Conservation (phyloP, 2,888 invertebrate genomes). For the Auanema freiburgensis region DNA sequence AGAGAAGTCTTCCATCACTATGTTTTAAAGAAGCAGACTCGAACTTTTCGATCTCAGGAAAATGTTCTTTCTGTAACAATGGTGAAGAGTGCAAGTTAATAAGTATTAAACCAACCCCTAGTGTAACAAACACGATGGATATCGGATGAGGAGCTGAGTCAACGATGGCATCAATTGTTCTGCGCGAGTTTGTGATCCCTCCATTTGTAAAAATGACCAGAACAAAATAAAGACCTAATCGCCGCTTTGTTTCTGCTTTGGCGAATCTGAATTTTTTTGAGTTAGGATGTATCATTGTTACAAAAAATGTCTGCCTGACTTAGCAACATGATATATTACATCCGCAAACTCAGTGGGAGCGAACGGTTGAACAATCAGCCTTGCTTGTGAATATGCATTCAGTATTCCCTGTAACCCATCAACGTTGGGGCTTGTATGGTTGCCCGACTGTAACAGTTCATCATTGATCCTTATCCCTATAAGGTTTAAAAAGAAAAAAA, state of each 20-base stretch:
- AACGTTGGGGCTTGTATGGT: constrained; percentile 69
- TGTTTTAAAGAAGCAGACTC: constrained; percentile 38
- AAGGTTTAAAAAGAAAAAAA: too few relatives aligned
- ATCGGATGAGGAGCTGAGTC: constrained; percentile 54
- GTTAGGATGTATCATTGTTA: not conserved
- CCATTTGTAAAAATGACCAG: constrained; percentile 59
- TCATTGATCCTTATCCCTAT: not conserved
- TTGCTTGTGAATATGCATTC: constrained; percentile 68
- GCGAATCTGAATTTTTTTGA: constrained; percentile 44
- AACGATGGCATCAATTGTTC: constrained; percentile 49
- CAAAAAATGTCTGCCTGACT: constrained; percentile 50
- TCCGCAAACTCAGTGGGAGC: constrained; percentile 73
- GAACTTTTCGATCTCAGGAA: constrained; percentile 26
- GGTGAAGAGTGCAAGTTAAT: not conserved
- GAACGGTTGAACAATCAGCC: constrained; percentile 68
- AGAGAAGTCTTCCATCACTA: constrained; percentile 30
- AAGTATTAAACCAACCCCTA: constrained; percentile 23
- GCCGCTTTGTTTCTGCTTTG: constrained; percentile 46
- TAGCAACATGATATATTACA: constrained; percentile 69
- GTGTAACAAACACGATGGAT: constrained; percentile 48
- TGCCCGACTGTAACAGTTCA: constrained; percentile 67
- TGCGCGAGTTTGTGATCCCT: constrained; percentile 28
- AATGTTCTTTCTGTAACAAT: constrained; percentile 24
- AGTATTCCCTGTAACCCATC: constrained; percentile 68
- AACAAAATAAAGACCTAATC: constrained; percentile 48